Evolutionary conservation across 2,113 vertebrate genomes (phyloP), one percentile per base, ranked within the genome.

Genomic region (Cyphomyrus plagiostoma): DNA sequence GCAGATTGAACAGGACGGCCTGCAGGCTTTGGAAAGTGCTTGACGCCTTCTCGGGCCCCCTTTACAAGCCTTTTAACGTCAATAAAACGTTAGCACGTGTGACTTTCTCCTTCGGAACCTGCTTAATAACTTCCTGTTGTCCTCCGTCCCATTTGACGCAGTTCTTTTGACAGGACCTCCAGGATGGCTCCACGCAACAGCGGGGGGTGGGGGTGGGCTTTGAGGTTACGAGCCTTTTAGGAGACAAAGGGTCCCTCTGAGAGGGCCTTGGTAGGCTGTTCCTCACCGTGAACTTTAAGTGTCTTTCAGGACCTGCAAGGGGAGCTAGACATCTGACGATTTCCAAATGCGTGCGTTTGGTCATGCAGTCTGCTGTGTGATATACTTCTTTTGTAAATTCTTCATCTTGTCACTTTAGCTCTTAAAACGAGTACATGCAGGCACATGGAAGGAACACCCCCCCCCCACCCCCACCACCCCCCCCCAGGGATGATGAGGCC

Each of bases 151-250:
- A 48, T 84, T 84, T 84, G 42, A 82, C 17, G 8, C 39, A 19
- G 77, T 21, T 23, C 77, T 82, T 82, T 82, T 82, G 82, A 84
- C 82, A 11, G 23, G 82, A 48, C 82, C 82, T 84, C 82, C 82
- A 84, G 42, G 82, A 48, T 84, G 45, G 39, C 19, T 48, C 19
- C 45, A 48, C 17, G 39, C 74, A 42, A 19, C 15, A 7, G 70
- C 39, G 5, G 70, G 74, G 74, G 30, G 2, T 1, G 9, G 11
- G 9, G 77, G 10, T 45, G 19, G 8, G 45, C 21, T 84, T 84
- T 23, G 45, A 45, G 21, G 8, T 39, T 84, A 21, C 3, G 62
- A 70, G 62, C 26, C 62, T 70, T 84, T 80, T 80, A 80, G 35
- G 30, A 80, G 45, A 84, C 30, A 82, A 80, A 19, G 74, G 74